Conservation (phyloP, 37 sponge, comb jelly and placozoan species). For the Cliona cf. orientalis region DNA sequence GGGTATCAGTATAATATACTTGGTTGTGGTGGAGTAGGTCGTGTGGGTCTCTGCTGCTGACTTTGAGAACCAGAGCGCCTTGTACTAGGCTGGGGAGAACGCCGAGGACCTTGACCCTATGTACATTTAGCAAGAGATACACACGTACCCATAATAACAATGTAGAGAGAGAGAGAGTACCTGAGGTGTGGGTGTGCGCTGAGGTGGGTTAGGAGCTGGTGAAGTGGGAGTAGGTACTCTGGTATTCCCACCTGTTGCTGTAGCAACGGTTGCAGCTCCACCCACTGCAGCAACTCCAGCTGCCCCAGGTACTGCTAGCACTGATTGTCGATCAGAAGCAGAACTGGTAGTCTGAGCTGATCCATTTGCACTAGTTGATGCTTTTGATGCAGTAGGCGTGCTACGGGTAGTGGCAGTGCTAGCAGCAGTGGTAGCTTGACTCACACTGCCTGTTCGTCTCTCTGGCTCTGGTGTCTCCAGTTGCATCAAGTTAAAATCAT, state of each 20-base stretch:
- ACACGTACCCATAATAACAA: too few relatives aligned
- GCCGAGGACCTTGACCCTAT: too few relatives aligned
- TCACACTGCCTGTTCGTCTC: neutral
- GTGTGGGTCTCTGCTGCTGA: too few relatives aligned
- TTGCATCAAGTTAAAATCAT: neutral
- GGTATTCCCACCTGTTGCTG: neutral
- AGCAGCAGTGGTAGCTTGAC: neutral
- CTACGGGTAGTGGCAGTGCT: neutral
- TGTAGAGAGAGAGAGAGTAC: too few relatives aligned
- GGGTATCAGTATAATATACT: too few relatives aligned
- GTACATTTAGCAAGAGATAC: too few relatives aligned
- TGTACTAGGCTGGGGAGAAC: too few relatives aligned
- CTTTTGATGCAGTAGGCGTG: neutral
- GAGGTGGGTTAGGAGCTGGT: slow-evolving; percentile 1
- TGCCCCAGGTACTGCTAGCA: neutral
- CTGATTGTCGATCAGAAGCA: neutral
- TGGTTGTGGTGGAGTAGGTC: too few relatives aligned
- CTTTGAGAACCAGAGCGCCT: too few relatives aligned
- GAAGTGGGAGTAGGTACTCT: neutral
- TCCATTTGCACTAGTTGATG: neutral
- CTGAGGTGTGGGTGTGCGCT: neutral
- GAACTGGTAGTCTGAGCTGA: neutral
- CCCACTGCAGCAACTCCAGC: neutral
- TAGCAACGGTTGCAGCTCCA: neutral
- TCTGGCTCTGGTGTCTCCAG: neutral